phyloP scores from a whole-genome alignment of 2,113 vertebrate species.

The Chauna torquata region DNA sequence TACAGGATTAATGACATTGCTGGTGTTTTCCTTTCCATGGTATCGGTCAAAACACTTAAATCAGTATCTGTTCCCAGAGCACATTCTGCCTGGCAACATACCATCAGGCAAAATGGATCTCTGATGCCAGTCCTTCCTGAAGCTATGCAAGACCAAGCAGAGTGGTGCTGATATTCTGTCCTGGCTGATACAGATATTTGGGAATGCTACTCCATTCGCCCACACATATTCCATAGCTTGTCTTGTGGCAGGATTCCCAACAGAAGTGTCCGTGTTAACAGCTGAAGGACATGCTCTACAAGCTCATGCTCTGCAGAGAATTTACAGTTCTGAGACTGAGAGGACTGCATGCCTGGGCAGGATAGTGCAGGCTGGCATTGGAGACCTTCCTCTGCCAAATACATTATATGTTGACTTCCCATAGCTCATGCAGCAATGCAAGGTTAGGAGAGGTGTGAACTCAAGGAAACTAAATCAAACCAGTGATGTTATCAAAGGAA shows the following conservation, averaged over 20 bases:
- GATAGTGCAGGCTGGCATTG: neutral
- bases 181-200: neutral
- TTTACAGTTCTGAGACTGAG: neutral
- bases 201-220: neutral
- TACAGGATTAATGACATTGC: neutral
- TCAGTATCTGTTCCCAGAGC: neutral
- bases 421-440: neutral
- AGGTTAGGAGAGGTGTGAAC: neutral
- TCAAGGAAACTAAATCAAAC: neutral
- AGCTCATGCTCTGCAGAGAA: neutral
- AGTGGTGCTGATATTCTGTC: neutral
- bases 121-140: neutral
- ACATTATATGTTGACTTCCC: neutral
- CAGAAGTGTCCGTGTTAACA: neutral
- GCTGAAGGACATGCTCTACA: neutral
- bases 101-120: neutral
- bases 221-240: neutral
- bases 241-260: neutral
- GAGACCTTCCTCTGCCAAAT: neutral
- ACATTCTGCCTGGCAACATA: neutral
- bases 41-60: neutral
- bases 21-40: neutral
- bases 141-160: neutral
- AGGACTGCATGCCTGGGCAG: too few species aligned
- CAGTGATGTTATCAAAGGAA: neutral